phyloP scores from a whole-genome alignment of 2,888 invertebrate genomes.

The Julus scandinavius region DNA sequence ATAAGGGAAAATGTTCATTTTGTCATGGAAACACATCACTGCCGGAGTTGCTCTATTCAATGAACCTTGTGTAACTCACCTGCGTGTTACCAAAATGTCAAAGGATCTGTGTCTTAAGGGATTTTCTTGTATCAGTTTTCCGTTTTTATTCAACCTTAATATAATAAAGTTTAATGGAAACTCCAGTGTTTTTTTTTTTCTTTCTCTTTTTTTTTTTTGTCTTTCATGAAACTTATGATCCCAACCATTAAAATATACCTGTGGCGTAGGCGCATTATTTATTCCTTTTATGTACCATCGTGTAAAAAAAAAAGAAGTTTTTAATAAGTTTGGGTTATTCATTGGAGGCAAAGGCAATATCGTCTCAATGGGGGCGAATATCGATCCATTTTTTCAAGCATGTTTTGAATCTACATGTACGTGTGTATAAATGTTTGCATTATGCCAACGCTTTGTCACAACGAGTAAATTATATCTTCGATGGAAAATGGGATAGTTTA shows the following conservation, averaged over 20 bases:
- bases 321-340: neutral
- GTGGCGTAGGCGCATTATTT: neutral
- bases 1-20: neutral
- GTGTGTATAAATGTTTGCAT: neutral
- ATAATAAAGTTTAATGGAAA: neutral
- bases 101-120: neutral
- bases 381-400: neutral
- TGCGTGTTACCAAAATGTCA: neutral
- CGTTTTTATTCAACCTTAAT: neutral
- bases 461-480: neutral
- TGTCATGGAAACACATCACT: neutral
- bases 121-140: neutral
- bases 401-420: neutral
- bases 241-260: neutral
- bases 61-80: neutral
- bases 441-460: neutral
- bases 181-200: no score
- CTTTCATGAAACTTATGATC: neutral
- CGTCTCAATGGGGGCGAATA: neutral
- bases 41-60: neutral
- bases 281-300: neutral
- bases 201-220: no score
- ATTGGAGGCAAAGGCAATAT: neutral
- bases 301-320: neutral
- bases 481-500: neutral